Evolutionary conservation across 2,888 invertebrate genomes (phyloP), one percentile per base, ranked within the genome.

Genomic region (Nasonovia ribisnigri): DNA sequence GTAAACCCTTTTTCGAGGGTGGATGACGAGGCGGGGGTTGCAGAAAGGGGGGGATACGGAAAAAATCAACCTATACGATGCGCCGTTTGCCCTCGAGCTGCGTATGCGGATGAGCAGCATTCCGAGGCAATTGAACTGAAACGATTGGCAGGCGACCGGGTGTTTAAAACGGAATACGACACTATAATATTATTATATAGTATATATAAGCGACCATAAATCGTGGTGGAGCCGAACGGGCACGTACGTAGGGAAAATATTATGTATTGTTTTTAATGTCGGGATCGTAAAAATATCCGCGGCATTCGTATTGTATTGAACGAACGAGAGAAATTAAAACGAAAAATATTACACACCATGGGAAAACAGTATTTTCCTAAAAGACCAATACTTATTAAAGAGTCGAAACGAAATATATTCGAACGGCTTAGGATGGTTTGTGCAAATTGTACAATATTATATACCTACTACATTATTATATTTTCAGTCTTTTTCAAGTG

Each of bases 141-240:
- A 93, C 36, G 43, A 60, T 84, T 36, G 42, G 89, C 51, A 43
- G 57, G 84, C 43, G 90, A 86, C 93, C 93, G 86, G 93, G 93
- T 93, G 93, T 77, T 89, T 90, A 42, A 67, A 84, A 54, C 16
- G 54, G 54, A 57, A 54, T 60, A 86, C 43, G n/a, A 86, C 6
- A 51, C 77, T n/a, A 8, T 54, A 29, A 51, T 57, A 46, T 46
- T 67, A 67, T 67, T 77, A 36, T 77, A 77, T 77, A 42, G 77
- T 92, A n/a, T n/a, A n/a, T n/a, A n/a, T n/a, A 92, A 92, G 88
- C 89, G 93, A 89, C 88, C 84, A 36, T 93, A 93, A 93, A 90
- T 89, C 84, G 92, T 84, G 84, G 67, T 67, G 42, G 67, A 51
- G 67, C 60, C 51, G 42, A 92, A 87, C 24, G 26, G 87, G 51